These are phyloP conservation scores for Therioaphis trifolii DNA, from an alignment of 2,888 invertebrate species.

Conservation along the genomic window DNA sequence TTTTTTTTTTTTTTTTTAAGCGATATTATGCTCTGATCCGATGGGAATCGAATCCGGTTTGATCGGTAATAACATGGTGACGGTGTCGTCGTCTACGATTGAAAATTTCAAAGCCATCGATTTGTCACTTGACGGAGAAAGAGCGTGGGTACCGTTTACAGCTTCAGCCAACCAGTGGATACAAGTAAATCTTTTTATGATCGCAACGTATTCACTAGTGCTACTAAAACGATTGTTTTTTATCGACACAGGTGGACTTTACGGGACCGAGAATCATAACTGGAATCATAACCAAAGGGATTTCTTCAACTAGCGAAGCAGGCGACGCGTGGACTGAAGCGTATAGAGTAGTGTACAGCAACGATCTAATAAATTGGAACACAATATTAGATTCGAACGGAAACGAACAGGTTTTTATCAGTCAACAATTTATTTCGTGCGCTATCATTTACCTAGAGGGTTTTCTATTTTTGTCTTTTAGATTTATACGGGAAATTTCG, in stretches of 20 bases:
- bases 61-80: conserved; percentile 76
- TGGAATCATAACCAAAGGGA: conserved; percentile 78
- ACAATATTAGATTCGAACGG: conserved; percentile 73
- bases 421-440: conserved; percentile 10
- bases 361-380: conserved; percentile 79
- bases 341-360: conserved; percentile 80
- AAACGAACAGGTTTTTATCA: conserved; percentile 69
- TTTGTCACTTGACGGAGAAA: conserved; percentile 70
- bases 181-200: conserved; percentile 70
- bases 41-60: conserved; percentile 78
- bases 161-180: conserved; percentile 79
- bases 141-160: conserved; percentile 77
- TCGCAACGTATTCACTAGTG: no score
- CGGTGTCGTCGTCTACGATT: conserved; percentile 74
- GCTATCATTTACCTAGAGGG: conserved; percentile 66
- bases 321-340: conserved; percentile 81
- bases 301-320: conserved; percentile 38
- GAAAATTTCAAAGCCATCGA: conserved; percentile 69
- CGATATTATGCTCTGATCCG: conserved; percentile 77
- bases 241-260: conserved; percentile 77
- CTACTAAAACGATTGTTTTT: background rate
- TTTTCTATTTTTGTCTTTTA: conserved; percentile 65
- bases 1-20: conserved; percentile 41
- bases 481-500: conserved; percentile 80
- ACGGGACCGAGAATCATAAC: conserved; percentile 80